Evolutionary conservation across 2,888 invertebrate genomes (phyloP), one percentile per base, ranked within the genome.

Genomic region (Platypus cylindrus): DNA sequence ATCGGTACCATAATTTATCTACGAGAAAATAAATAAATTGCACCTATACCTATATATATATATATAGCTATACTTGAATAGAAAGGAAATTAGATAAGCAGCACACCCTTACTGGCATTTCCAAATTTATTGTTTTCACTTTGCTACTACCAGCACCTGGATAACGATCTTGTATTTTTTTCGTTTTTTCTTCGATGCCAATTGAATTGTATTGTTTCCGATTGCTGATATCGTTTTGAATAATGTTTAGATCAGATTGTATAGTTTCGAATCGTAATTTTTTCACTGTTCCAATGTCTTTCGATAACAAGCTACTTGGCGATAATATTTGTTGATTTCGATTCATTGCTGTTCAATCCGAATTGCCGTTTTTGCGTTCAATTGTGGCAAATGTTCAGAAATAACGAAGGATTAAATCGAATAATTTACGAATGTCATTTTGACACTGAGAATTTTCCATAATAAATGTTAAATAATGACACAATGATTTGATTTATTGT

Each of bases 391-490:
- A n/a, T n/a, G n/a, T n/a, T n/a, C n/a, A n/a, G n/a, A n/a, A n/a
- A n/a, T n/a, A n/a, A n/a, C 22, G 22, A 9, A 9, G 8, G 7
- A 22, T 22, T 8, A 9, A 22, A 22, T 7, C 22, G 22, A 7
- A 9, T n/a, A n/a, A n/a, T n/a, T n/a, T n/a, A n/a, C n/a, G 13
- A 37, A 34, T 42, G 39, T 36, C 42, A 39, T 42, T 37, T 30
- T 42, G 42, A 42, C 37, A 42, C 37, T 29, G n/a, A 28, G 32
- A 41, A 39, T 32, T 42, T 42, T 35, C 32, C 22, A 9, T 14
- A 23, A 22, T 23, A 30, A n/a, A 14, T 13, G 27, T 27, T 14
- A 5, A 9, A 7, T 9, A 20, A 20, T 20, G 20, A 5, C 27
- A 14, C 27, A 27, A 30, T 17, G 4, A 26, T 26, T 17, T 16